Evolutionary conservation across 2,797 vertebrate genomes (phyloP).

Genomic region (Eupleurogrammus muticus): DNA sequence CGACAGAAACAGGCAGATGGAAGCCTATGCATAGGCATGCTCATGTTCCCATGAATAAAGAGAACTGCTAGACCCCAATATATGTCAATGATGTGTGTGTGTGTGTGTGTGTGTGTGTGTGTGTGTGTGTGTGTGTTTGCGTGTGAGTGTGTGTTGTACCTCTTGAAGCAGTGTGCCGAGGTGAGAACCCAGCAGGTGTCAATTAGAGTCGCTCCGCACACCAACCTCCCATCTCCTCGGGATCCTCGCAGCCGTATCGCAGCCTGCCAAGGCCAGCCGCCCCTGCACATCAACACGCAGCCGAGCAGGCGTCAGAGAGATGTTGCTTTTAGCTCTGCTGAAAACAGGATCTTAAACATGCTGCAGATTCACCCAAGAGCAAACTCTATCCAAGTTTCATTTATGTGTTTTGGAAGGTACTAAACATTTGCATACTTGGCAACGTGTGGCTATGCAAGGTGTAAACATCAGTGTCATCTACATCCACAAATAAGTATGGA

Average conservation of each 20-base stretch:
- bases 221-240: slow-evolving; percentile 91
- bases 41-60: slow-evolving; percentile 5
- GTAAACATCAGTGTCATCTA: slow-evolving; percentile 24
- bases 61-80: background rate
- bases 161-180: slow-evolving; percentile 98
- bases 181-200: slow-evolving; percentile 98
- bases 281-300: slow-evolving; percentile 77
- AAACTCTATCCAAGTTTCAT: background rate
- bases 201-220: slow-evolving; percentile 96
- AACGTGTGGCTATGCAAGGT: slow-evolving; percentile 1
- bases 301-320: background rate
- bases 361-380: background rate
- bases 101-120: background rate
- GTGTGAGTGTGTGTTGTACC: slow-evolving; percentile 84
- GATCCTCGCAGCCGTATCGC: slow-evolving; percentile 91
- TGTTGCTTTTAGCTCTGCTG: background rate
- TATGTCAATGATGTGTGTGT: background rate
- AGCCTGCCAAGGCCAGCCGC: slow-evolving; percentile 98
- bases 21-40: slow-evolving; percentile 5
- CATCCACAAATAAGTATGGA: background rate
- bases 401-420: background rate
- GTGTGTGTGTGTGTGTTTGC: background rate
- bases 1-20: background rate
- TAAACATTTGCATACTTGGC: slow-evolving; percentile 19
- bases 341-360: background rate